These are phyloP conservation scores for Cecropterus lyciades DNA, from an alignment of 1,140 invertebrate species.

Conservation along the genomic window DNA sequence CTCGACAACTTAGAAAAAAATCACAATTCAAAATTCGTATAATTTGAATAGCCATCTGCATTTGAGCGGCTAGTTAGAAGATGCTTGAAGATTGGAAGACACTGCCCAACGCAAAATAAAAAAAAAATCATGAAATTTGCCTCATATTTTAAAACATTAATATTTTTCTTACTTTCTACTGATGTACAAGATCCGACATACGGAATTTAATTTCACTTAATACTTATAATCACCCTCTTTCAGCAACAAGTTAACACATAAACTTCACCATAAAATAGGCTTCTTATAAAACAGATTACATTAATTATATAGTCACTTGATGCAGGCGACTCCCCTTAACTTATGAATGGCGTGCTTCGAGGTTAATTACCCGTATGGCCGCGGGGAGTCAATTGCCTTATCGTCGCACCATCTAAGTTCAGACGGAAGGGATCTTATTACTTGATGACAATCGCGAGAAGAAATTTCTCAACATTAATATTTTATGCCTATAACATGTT, in stretches of 20 bases:
- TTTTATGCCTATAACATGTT: background rate
- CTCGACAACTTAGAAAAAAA: no score
- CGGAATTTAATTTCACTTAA: no score
- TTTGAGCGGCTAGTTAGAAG: no score
- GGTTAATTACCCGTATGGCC: conserved; percentile 78
- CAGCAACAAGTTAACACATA: background rate
- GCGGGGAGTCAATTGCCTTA: conserved; percentile 70
- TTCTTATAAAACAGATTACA: conserved; percentile 32
- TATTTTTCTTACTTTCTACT: no score
- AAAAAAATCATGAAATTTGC: no score
- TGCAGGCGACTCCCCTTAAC: conserved; percentile 49
- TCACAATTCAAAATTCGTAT: no score
- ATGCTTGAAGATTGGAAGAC: no score
- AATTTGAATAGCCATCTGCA: no score
- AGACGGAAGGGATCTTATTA: conserved; percentile 33
- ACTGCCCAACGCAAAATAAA: no score
- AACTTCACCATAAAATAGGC: conserved; percentile 4
- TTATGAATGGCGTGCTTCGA: conserved; percentile 36
- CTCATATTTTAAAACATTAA: no score
- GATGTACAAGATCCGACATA: no score
- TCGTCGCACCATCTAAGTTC: conserved; percentile 41
- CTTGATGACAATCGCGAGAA: conserved; percentile 35
- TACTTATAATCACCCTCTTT: no score
- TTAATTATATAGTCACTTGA: conserved; percentile 42
- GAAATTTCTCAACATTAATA: conserved; percentile 10